Evolutionary conservation across 2,888 invertebrate species (phyloP), one percentile per base, ranked within the genome.

Genomic region (Drosophila pseudotalamancana): DNA sequence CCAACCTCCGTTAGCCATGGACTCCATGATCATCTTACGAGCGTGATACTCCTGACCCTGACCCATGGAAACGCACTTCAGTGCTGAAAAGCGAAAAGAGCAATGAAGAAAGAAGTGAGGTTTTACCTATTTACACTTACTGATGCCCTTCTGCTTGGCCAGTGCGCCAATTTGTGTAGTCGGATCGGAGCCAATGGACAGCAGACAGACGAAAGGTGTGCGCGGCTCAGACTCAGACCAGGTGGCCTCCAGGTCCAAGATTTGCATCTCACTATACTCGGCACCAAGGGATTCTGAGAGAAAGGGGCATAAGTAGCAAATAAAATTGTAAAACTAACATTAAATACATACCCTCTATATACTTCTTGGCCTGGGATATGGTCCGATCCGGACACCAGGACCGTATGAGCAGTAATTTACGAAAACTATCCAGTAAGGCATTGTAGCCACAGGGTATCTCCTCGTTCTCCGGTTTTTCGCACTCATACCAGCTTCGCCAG

Each of bases 301-400:
- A 23, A 21, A 6, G 16, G 0, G n/a, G n/a, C n/a, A n/a, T n/a
- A n/a, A n/a, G n/a, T n/a, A n/a, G n/a, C n/a, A n/a, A n/a, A n/a
- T n/a, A n/a, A n/a, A n/a, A n/a, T n/a, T n/a, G n/a, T n/a, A n/a
- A n/a, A n/a, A n/a, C n/a, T 18, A 2, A 6, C 18, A 18, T 19
- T 16, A 8, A 18, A n/a, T 1, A n/a, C 61, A 8, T 90, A 95
- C 97, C 96, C 88, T 96, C 95, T 32, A 98, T 96, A 88, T 98
- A 98, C 89, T 95, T 96, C 80, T 96, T 94, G 0, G 98, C 98
- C 92, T 98, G 98, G 0, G 98, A 97, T 29, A 98, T 93, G 0
- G 98, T 98, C 75, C 98, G 93, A 90, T 99, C 98, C 0, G 98
- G 98, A 90, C 98, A 97, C 98, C 98, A 98, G 0, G 96, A 97